Evolutionary conservation across 2,797 vertebrate species (phyloP).

Genomic region (Serranus cabrilla): DNA sequence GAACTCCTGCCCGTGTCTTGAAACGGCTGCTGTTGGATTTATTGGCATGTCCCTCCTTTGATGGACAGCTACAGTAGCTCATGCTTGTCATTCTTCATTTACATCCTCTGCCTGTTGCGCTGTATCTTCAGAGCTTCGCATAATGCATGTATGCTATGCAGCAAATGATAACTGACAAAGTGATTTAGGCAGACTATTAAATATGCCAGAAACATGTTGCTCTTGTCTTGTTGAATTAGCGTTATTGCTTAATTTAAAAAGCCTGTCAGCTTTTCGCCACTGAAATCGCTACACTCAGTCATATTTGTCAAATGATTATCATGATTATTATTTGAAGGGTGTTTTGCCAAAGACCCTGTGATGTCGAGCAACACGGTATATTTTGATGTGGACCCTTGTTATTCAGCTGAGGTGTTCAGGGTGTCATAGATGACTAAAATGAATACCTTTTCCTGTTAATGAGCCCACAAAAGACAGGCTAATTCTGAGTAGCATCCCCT

Average conservation of each 20-base stretch:
- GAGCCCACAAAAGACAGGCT: constrained; percentile 71
- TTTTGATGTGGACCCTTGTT: constrained; percentile 67
- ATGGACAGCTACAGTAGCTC: constrained; percentile 16
- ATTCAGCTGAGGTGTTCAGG: constrained; percentile 55
- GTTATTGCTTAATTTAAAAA: constrained; percentile 28
- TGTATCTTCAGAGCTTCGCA: background rate
- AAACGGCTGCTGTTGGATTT: constrained; percentile 36
- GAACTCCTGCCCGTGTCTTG: constrained; percentile 26
- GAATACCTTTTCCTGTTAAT: constrained; percentile 64
- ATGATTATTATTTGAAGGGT: constrained; percentile 63
- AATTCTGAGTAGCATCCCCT: constrained; percentile 56
- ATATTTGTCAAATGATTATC: constrained; percentile 50
- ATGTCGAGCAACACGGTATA: constrained; percentile 46
- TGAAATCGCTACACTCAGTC: constrained; percentile 44
- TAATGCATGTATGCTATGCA: constrained; percentile 8
- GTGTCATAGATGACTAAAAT: constrained; percentile 52
- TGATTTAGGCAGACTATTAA: constrained; percentile 44
- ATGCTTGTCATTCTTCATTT: constrained; percentile 48
- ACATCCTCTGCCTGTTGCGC: constrained; percentile 14
- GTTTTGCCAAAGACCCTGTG: constrained; percentile 39
- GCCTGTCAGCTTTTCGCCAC: constrained; percentile 13
- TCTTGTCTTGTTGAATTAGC: constrained; percentile 42
- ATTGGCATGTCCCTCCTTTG: constrained; percentile 47
- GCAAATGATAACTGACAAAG: constrained; percentile 41
- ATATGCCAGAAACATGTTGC: background rate